Percentiles rank a stretch among this genome's conserved stretches.
Evolutionary conservation across 2,113 vertebrate genomes (phyloP).

Genomic region (Salvelinus fontinalis): DNA sequence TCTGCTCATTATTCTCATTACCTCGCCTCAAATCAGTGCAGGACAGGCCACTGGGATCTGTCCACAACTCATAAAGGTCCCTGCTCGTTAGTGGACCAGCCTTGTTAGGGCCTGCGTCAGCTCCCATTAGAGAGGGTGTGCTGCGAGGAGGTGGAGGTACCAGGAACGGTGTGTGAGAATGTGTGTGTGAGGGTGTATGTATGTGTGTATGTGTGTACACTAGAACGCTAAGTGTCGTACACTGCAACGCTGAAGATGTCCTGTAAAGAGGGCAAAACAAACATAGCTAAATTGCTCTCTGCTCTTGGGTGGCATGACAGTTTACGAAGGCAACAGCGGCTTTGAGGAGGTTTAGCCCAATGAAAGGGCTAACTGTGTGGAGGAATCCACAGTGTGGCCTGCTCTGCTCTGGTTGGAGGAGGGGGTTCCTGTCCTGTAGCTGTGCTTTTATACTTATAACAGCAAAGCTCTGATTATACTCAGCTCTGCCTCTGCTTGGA

Average conservation of each 20-base stretch:
- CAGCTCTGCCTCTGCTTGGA: constrained; percentile 35
- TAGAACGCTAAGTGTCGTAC: neutral
- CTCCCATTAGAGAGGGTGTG: constrained; percentile 9
- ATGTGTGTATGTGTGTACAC: constrained; percentile 7
- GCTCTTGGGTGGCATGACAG: constrained; percentile 74
- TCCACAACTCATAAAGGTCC: constrained; percentile 74
- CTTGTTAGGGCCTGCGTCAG: constrained; percentile 20
- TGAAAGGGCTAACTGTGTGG: constrained; percentile 75
- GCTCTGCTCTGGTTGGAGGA: constrained; percentile 41
- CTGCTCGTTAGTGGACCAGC: constrained; percentile 62
- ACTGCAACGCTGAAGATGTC: constrained; percentile 36
- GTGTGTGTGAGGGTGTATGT: neutral
- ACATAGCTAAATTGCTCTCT: constrained; percentile 70
- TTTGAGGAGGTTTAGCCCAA: constrained; percentile 70
- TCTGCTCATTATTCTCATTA: constrained; percentile 80
- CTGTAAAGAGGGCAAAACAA: constrained; percentile 68
- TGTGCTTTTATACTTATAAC: constrained; percentile 51
- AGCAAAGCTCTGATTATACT: constrained; percentile 49
- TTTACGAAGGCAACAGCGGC: constrained; percentile 67
- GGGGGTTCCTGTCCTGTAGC: constrained; percentile 48
- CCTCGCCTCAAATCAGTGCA: constrained; percentile 71
- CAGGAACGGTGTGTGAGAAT: constrained; percentile 1
- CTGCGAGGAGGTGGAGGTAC: neutral
- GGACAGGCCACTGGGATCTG: constrained; percentile 76
- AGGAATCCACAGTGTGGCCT: constrained; percentile 50